Base-by-base conservation (phyloP, 2,797 vertebrate genomes). In the Pseudopleuronectes americanus region DNA sequence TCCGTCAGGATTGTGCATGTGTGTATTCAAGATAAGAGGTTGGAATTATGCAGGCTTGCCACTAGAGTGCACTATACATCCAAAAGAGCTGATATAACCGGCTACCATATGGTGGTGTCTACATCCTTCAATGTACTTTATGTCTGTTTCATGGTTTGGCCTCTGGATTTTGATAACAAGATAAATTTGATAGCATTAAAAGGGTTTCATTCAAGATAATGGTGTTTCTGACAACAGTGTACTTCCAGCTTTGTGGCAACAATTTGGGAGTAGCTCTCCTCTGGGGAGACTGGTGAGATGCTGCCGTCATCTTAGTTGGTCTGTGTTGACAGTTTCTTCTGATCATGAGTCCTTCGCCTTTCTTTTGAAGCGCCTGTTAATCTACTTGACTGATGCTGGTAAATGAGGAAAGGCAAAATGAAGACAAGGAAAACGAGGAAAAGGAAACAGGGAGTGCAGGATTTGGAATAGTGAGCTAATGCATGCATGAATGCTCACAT, bases 21-120 rank as follows among this genome's bases (percentile, higher is more conserved):
- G 47, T 48, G 47, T 7, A 47, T 56, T 14, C 12, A 14, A 56
- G 36, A 65, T 43, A 45, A 19, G 7, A 57, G 14, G 5, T 19
- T 28, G 0, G 57, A 57, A 43, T 57, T 17, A 68, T 57, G 4
- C 54, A 33, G 6, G 4, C 2, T 6, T 63, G 58, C 85, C 91
- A 90, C 84, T 74, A 89, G 91, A 90, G 89, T 41, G 85, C 83
- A 76, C 38, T 75, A 28, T 59, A 55, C 16, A 8, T 36, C 17
- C 38, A 59, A 16, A 12, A 13, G 47, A 8, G 12, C 36, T 14
- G 13, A 16, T 16, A 6, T 0, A 33, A 3, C 52, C 51, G 43
- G 26, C 41, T 2, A 33, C 36, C 49, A n/a, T 10, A 19, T 17
- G 4, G 47, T 49, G 14, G 16, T 41, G 7, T 31, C 36, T 36